Conservation (phyloP, 1,140 invertebrate species). For the Monomorium pharaonis region DNA sequence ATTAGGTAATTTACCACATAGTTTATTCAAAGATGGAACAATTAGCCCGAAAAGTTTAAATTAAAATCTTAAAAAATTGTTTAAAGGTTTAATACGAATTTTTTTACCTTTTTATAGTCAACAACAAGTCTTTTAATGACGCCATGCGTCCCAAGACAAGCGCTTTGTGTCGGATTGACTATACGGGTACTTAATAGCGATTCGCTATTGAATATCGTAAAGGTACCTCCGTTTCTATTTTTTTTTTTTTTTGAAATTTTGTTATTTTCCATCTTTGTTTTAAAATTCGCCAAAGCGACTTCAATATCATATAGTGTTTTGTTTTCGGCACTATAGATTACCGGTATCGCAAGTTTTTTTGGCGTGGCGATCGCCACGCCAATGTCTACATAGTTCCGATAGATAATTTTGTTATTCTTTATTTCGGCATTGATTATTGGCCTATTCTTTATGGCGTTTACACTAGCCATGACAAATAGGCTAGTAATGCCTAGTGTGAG, state of each 20-base stretch:
- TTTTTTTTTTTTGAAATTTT: too few relatives aligned
- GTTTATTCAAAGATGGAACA: too few relatives aligned
- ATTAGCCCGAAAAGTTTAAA: background rate
- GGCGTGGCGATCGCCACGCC: slow-evolving; percentile 99
- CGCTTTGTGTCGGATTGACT: slow-evolving; percentile 99
- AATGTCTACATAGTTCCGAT: slow-evolving; percentile 99
- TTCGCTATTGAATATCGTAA: slow-evolving; percentile 99
- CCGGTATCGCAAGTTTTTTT: slow-evolving; percentile 99
- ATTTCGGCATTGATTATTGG: slow-evolving; percentile 99
- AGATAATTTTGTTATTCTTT: slow-evolving; percentile 98
- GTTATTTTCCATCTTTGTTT: slow-evolving; percentile 95
- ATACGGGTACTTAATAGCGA: slow-evolving; percentile 99
- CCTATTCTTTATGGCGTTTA: slow-evolving; percentile 97
- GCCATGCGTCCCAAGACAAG: slow-evolving; percentile 99
- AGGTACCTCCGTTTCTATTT: slow-evolving; percentile 97
- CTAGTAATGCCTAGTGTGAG: slow-evolving; percentile 99
- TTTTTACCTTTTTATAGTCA: slow-evolving; percentile 95
- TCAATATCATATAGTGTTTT: slow-evolving; percentile 99
- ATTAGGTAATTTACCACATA: too few relatives aligned
- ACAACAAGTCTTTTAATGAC: slow-evolving; percentile 98
- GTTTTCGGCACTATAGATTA: slow-evolving; percentile 96
- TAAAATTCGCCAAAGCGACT: slow-evolving; percentile 94
- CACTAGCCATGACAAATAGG: slow-evolving; percentile 97
- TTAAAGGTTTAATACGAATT: background rate
- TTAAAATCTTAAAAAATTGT: background rate